phyloP scores from a whole-genome alignment of 2,113 vertebrate genomes.

The mouse (Mus musculus) region DNA sequence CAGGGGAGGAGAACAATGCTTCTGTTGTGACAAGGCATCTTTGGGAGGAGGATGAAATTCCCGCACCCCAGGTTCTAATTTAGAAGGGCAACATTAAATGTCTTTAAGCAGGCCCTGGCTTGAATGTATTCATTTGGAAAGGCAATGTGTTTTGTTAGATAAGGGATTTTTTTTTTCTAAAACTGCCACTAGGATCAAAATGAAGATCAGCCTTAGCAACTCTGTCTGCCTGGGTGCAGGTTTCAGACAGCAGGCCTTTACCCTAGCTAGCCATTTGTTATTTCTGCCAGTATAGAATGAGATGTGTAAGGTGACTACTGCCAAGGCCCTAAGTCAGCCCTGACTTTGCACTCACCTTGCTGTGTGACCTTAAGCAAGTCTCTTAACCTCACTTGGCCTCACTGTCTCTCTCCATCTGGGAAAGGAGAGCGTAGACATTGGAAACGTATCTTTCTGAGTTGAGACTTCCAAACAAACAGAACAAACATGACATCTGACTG shows the following conservation, averaged over 20 bases:
- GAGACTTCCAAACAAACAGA: conserved; percentile 6
- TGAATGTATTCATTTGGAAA: conserved; percentile 77
- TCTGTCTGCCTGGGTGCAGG: neutral
- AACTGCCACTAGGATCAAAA: conserved; percentile 71
- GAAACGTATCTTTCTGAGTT: neutral
- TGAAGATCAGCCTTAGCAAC: conserved; percentile 63
- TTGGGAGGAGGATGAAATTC: conserved; percentile 75
- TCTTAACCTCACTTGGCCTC: conserved; percentile 13
- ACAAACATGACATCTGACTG: neutral
- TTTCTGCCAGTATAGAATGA: neutral
- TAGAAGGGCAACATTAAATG: conserved; percentile 75
- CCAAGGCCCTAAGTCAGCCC: neutral
- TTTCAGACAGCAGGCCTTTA: conserved; percentile 40
- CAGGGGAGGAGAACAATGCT: conserved; percentile 74
- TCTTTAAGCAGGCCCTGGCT: conserved; percentile 77
- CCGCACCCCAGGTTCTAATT: conserved; percentile 71
- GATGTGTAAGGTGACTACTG: too few species aligned
- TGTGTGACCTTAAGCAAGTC: neutral
- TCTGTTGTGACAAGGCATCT: conserved; percentile 73
- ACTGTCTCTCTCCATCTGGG: neutral
- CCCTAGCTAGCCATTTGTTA: conserved; percentile 29
- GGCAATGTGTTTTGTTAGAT: conserved; percentile 79
- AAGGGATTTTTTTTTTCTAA: conserved; percentile 53
- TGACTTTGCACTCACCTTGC: conserved; percentile 3
- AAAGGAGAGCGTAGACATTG: neutral